Evolutionary conservation across 2,797 vertebrate species (phyloP).

Genomic region (Alouatta caraya): DNA sequence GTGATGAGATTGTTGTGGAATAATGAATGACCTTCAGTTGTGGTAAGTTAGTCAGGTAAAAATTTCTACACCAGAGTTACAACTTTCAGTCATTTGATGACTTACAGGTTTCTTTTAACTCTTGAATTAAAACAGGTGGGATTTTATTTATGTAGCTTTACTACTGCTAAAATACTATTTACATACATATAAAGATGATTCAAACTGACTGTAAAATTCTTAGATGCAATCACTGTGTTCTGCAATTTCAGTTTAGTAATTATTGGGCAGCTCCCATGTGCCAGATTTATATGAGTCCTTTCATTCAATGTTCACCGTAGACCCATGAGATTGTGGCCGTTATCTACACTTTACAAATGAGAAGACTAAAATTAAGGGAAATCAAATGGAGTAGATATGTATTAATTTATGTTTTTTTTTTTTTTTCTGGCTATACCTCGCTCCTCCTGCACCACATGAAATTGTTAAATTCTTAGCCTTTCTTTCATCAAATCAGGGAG

Average conservation of each 20-base stretch:
- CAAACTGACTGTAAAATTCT: not conserved
- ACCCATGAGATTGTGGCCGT: not conserved
- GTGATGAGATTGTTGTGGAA: not conserved
- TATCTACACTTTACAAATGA: not conserved
- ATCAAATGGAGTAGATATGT: not conserved
- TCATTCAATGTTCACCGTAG: not conserved
- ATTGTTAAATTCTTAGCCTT: not conserved
- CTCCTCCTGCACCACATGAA: not conserved
- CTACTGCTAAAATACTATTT: not conserved
- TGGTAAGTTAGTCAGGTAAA: constrained; percentile 2
- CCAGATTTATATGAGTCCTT: not conserved
- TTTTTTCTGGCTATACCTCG: not conserved
- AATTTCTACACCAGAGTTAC: not conserved
- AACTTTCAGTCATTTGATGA: not conserved
- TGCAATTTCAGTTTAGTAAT: not conserved
- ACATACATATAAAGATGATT: not conserved
- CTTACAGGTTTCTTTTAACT: not conserved
- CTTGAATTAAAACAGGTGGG: not conserved
- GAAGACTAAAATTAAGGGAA: not conserved
- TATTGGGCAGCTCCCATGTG: not conserved
- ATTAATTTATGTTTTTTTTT: not conserved
- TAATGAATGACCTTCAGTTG: not conserved
- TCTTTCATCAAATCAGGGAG: not conserved
- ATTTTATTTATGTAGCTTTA: not conserved
- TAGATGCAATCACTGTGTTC: not conserved